Base-by-base conservation (phyloP, 2,888 invertebrate species). In the Geophilus truncorum region DNA sequence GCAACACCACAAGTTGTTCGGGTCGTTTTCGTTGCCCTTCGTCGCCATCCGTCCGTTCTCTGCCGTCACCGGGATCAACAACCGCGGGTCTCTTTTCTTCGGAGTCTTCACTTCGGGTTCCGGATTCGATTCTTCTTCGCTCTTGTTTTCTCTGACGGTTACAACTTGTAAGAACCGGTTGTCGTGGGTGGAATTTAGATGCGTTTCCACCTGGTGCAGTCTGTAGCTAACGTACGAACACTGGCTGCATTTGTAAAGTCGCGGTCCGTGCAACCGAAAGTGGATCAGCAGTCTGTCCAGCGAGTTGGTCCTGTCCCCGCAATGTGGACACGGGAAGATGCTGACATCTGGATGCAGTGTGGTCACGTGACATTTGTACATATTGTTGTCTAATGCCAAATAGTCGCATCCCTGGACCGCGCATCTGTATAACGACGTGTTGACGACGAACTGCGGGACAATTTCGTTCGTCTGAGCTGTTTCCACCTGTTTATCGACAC, bases 181-280 rank as follows among this genome's bases (percentile, higher is more conserved):
- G 10, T 32, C 40, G 40, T 80, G 80, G 7, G 32, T 36, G 10
- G 80, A 28, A 15, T 18, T 70, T 10, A 32, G 18, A 85, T 94
- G 94, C 30, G 90, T 90, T 82, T 93, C 93, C 2, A 94, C 89
- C 7, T 90, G 87, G 77, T 87, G 87, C 84, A 88, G 86, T 83
- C 90, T 90, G 85, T 90, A 90, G 86, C 93, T 92, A 83, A 92
- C 89, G 85, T 91, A 91, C 40, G 88, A 85, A 85, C 95, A 95
- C 82, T 89, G 87, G 0, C 91, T 90, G 86, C 94, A 95, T 83
- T 92, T 92, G 86, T 91, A 94, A 40, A 95, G 87, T 81, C 90
- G 89, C 6, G 89, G 88, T 83, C 93, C 93, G 87, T 95, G 95
- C 88, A 92, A 90, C 85, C 92, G 91, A 82, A 94, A 88, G 87